phyloP scores from a whole-genome alignment of 2,113 vertebrate species.

The Xiphophorus maculatus region DNA sequence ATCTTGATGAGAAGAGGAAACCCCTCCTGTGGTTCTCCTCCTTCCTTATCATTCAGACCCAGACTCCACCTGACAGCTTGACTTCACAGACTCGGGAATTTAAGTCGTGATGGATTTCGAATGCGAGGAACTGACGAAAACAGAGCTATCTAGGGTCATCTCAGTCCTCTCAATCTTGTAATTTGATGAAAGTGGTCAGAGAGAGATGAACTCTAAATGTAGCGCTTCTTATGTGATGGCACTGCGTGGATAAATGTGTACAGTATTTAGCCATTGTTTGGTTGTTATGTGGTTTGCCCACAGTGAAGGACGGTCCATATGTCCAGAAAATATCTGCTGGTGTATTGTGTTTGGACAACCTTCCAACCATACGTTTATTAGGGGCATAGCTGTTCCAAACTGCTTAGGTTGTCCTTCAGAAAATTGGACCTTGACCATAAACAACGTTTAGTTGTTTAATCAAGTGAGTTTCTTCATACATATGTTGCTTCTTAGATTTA shows the following conservation, averaged over 20 bases:
- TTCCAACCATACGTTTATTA: neutral
- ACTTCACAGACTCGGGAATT: constrained; percentile 66
- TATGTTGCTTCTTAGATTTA: neutral
- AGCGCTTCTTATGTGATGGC: no score
- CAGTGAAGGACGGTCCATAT: neutral
- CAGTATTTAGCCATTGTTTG: neutral
- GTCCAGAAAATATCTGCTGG: no score
- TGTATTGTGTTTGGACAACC: no score
- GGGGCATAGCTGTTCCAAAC: neutral
- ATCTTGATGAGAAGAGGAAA: constrained; percentile 68
- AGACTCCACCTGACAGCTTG: constrained; percentile 64
- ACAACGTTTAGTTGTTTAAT: neutral
- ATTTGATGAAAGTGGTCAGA: constrained; percentile 27
- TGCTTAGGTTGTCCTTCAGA: neutral
- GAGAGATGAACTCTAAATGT: neutral
- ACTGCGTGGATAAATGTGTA: neutral
- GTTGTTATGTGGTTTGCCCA: neutral
- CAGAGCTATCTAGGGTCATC: constrained; percentile 52
- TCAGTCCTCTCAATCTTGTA: constrained; percentile 11
- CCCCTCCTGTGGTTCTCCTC: constrained; percentile 47
- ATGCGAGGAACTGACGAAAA: constrained; percentile 61
- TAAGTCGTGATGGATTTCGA: constrained; percentile 57
- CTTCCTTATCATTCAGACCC: constrained; percentile 59
- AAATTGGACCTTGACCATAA: neutral
- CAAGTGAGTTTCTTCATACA: neutral